Evolutionary conservation across 2,888 invertebrate genomes (phyloP).

Genomic region (Rhagium mordax): DNA sequence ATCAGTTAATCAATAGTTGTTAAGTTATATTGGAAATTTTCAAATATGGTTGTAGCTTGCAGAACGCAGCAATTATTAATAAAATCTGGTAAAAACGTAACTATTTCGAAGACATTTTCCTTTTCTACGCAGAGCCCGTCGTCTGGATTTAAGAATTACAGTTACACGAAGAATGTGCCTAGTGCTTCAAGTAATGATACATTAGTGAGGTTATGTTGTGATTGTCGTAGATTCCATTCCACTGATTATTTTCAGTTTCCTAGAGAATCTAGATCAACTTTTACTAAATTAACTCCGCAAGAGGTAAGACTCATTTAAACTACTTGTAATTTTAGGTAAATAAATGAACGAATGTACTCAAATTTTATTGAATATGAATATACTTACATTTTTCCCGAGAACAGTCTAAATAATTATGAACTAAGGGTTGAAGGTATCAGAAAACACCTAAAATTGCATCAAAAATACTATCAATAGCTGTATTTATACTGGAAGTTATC

Average conservation of each 20-base stretch:
- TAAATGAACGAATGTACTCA: too few species aligned
- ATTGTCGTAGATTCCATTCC: slow-evolving; percentile 50
- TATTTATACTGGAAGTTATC: neutral
- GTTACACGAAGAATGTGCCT: slow-evolving; percentile 27
- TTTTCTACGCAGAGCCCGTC: slow-evolving; percentile 45
- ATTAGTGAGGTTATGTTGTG: slow-evolving; percentile 55
- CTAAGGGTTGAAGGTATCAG: slow-evolving; percentile 13
- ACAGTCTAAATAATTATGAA: too few species aligned
- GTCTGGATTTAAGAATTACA: slow-evolving; percentile 34
- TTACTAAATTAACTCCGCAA: slow-evolving; percentile 64
- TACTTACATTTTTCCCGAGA: too few species aligned
- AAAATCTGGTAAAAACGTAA: slow-evolving; percentile 55
- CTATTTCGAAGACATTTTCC: slow-evolving; percentile 51
- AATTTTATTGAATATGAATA: too few species aligned
- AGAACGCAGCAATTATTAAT: slow-evolving; percentile 59
- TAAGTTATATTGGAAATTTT: neutral
- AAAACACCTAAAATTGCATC: slow-evolving; percentile 12
- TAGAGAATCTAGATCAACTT: slow-evolving; percentile 52
- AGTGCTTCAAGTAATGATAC: slow-evolving; percentile 29
- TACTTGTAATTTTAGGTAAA: neutral
- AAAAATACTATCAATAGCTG: slow-evolving; percentile 8
- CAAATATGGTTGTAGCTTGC: slow-evolving; percentile 61
- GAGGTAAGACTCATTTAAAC: slow-evolving; percentile 61
- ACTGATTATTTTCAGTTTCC: slow-evolving; percentile 60
- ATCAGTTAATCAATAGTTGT: neutral